Base-by-base conservation (phyloP, 2,797 vertebrate genomes). In the Hoplostethus atlanticus region DNA sequence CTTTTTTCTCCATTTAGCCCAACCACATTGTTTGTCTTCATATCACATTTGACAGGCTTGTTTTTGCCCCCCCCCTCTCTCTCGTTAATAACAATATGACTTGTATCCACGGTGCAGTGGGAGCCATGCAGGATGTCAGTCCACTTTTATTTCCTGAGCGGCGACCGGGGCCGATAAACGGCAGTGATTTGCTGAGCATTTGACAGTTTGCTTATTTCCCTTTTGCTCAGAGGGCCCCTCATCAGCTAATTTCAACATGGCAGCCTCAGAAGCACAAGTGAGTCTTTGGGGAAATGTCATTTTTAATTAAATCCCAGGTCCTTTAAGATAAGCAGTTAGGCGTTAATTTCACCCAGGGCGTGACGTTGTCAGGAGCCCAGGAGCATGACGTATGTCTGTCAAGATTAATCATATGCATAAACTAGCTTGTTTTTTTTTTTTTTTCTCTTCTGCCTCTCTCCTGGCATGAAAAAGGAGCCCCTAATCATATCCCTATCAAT, bases 261-360 rank as follows among this genome's bases (percentile, higher is more conserved):
- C 90, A 90, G 87, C 84, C 86, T 91, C 79, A 86, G 87, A 94
- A 88, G 87, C 84, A 48, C 72, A 81, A 75, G 86, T 71, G 76
- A 79, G 81, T 94, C 94, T 95, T 93, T 92, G 83, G 93, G 94
- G 92, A 95, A 94, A 95, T 94, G 93, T 94, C 92, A 94, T 94
- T 95, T 94, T 94, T 94, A 95, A 95, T 95, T 94, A 94, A 95
- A 94, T 93, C 94, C 93, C 93, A 92, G 86, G 91, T 93, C 91
- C 89, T 94, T 93, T 93, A 91, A 95, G 92, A 94, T 93, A 93
- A 94, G 92, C 91, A 91, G 89, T 87, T 92, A 91, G 91, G 91
- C 91, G 83, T 92, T 94, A 86, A 94, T 93, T 94, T 91, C 84
- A 94, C 92, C 90, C 84, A 84, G 90, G 92, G 91, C 73, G 77